Conservation (phyloP, 2,113 vertebrate species). For the Leptobrachium leishanense region DNA sequence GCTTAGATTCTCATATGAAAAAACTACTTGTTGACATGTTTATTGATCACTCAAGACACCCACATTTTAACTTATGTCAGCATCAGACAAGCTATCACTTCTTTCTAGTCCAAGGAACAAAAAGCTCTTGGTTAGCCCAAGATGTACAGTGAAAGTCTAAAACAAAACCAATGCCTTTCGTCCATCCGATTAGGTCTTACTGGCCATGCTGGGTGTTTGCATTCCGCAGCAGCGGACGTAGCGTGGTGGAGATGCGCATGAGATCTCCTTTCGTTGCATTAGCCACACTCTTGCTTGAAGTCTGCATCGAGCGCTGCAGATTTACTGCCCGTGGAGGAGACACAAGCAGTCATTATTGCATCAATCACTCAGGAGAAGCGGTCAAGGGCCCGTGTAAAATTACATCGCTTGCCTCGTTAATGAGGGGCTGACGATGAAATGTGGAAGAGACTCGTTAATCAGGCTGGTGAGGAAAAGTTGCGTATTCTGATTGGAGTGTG, state of each 20-base stretch:
- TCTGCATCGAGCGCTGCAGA: neutral
- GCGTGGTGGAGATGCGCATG: neutral
- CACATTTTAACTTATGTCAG: too few species aligned
- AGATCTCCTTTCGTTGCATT: neutral
- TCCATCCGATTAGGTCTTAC: too few species aligned
- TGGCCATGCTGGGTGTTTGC: neutral
- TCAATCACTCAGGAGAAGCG: slow-evolving; percentile 49
- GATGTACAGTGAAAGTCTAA: too few species aligned
- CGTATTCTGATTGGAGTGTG: slow-evolving; percentile 27
- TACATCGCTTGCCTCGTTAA: slow-evolving; percentile 54
- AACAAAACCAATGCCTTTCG: too few species aligned
- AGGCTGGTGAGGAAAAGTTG: slow-evolving; percentile 22
- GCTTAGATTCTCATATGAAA: too few species aligned
- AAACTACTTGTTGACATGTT: too few species aligned
- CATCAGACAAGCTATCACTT: too few species aligned
- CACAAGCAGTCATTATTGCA: slow-evolving; percentile 34
- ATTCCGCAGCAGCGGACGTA: neutral
- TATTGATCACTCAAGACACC: too few species aligned
- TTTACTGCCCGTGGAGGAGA: neutral
- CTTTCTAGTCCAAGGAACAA: too few species aligned
- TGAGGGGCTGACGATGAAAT: slow-evolving; percentile 51
- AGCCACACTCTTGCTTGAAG: neutral
- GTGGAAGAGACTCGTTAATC: slow-evolving; percentile 52
- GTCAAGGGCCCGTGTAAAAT: slow-evolving; percentile 55
- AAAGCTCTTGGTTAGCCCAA: too few species aligned